These are phyloP conservation scores for Mustela lutreola DNA, from an alignment of 2,113 vertebrate genomes.

Conservation along the genomic window DNA sequence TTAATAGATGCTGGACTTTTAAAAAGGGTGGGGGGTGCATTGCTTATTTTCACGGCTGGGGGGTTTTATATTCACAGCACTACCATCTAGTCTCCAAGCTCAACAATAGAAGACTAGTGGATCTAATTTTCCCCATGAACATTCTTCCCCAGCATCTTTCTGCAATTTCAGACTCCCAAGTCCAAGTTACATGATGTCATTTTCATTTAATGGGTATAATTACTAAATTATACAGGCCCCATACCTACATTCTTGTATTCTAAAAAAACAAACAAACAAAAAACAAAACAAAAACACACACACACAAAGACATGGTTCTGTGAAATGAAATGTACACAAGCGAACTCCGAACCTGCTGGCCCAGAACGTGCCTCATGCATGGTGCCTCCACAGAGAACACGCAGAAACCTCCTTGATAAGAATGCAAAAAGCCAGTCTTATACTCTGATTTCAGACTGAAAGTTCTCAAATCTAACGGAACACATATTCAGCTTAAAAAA, in stretches of 20 bases:
- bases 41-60: constrained; percentile 19
- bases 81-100: constrained; percentile 30
- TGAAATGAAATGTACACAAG: constrained; percentile 48
- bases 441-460: not conserved
- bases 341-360: not conserved
- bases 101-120: constrained; percentile 45
- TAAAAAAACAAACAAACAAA: not conserved
- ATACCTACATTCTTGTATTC: constrained; percentile 39
- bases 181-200: constrained; percentile 70
- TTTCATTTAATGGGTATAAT: constrained; percentile 72
- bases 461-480: not conserved
- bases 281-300: no score
- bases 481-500: not conserved
- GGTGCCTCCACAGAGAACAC: not conserved
- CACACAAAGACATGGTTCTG: constrained; percentile 31
- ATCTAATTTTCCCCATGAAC: constrained; percentile 55
- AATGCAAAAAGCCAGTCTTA: not conserved
- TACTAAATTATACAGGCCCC: constrained; percentile 61
- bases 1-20: not conserved
- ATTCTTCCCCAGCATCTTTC: constrained; percentile 67
- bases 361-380: not conserved
- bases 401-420: not conserved
- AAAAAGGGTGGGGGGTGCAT: not conserved
- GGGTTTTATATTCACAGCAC: constrained; percentile 37
- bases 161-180: constrained; percentile 55